Percentiles rank a stretch among this genome's conserved stretches.
Evolutionary conservation across 2,888 invertebrate species (phyloP).

Genomic region (Adelphocoris suturalis): DNA sequence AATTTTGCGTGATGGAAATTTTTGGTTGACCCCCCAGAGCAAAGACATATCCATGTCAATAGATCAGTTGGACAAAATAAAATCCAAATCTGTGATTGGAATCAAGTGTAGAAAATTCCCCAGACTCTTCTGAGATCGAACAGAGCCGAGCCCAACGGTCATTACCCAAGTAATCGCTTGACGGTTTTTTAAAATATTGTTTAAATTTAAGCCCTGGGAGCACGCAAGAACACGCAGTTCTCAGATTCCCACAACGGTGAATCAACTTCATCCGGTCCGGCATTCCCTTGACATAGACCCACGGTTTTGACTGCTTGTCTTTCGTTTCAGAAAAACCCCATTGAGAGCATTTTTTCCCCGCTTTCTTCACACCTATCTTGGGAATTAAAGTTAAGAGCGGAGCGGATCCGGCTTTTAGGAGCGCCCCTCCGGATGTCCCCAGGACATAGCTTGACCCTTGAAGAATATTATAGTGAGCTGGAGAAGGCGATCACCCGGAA

Average conservation of each 20-base stretch:
- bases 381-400: slow-evolving; percentile 35
- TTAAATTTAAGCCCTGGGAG: too few relatives aligned
- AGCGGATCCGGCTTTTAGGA: slow-evolving; percentile 41
- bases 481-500: slow-evolving; percentile 63
- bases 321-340: slow-evolving; percentile 8
- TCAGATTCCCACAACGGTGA: slow-evolving; percentile 26
- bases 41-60: too few relatives aligned
- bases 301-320: neutral
- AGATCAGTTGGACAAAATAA: too few relatives aligned
- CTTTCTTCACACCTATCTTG: neutral
- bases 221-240: too few relatives aligned
- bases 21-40: too few relatives aligned
- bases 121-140: too few relatives aligned
- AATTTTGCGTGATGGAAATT: too few relatives aligned
- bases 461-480: slow-evolving; percentile 42
- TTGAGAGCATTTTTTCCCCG: neutral
- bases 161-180: too few relatives aligned
- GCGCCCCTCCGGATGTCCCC: slow-evolving; percentile 38
- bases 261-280: slow-evolving; percentile 32
- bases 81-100: too few relatives aligned
- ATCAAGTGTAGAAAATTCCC: too few relatives aligned
- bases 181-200: too few relatives aligned
- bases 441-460: slow-evolving; percentile 9
- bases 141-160: too few relatives aligned
- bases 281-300: neutral